phyloP scores from a whole-genome alignment of 2,113 vertebrate species.

The Ramphastos sulfuratus region DNA sequence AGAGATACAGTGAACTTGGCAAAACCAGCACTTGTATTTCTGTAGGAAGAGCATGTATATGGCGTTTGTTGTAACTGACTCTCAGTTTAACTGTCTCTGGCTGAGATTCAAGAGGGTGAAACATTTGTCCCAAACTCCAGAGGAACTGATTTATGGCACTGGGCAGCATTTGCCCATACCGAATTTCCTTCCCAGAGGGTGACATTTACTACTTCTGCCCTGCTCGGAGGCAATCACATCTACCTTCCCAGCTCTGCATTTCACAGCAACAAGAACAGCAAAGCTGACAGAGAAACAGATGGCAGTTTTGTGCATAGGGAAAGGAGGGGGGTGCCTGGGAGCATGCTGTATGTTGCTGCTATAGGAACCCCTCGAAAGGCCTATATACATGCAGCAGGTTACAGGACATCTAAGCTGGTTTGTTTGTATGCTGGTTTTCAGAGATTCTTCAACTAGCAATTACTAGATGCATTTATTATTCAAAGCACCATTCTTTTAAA shows the following conservation, averaged over 20 bases:
- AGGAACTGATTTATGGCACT: slow-evolving; percentile 8
- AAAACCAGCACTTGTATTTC: neutral
- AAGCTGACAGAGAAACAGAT: slow-evolving; percentile 25
- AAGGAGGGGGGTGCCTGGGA: slow-evolving; percentile 17
- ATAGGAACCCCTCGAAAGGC: neutral
- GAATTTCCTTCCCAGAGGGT: neutral
- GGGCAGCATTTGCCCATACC: slow-evolving; percentile 23
- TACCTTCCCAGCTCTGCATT: slow-evolving; percentile 11
- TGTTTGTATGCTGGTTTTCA: neutral
- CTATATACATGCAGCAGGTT: neutral
- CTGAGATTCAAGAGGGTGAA: neutral
- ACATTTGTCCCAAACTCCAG: neutral
- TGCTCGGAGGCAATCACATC: neutral
- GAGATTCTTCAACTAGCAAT: neutral
- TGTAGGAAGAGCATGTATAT: neutral
- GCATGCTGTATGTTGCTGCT: neutral
- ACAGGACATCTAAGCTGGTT: neutral
- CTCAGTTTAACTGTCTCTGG: neutral
- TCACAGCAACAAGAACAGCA: neutral
- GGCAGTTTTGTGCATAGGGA: neutral
- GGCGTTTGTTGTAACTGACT: neutral
- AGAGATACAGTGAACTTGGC: neutral
- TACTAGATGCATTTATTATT: neutral
- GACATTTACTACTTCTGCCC: neutral
- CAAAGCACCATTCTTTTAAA: neutral